Base-by-base conservation (phyloP, 2,797 vertebrate genomes). In the Sorex maritimensis region DNA sequence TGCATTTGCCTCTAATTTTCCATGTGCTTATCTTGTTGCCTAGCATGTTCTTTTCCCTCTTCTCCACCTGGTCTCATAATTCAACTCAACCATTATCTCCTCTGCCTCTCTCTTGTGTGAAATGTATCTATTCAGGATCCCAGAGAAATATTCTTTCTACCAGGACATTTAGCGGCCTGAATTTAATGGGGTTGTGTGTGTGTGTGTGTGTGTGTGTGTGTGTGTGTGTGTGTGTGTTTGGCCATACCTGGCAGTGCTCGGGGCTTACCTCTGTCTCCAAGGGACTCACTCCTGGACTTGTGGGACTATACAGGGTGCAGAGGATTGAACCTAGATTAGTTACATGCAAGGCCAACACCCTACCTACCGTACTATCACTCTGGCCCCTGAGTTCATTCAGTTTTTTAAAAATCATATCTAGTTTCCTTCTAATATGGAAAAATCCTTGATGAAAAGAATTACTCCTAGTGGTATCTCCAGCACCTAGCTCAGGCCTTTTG, bases 371-470 rank as follows among this genome's bases (percentile, higher is more conserved):
- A 23, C 58, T 23, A 61, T 19, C 4, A 7, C 58, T 61, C 58
- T 61, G 19, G 58, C 58, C 58, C 58, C 58, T 61, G 58, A 61
- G 21, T 21, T 61, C 15, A 61, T 52, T 44, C 4, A 34, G 34
- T 55, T 44, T 44, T 61, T 61, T 89, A 86, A 55, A 21, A 61
- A 61, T 46, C 55, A 74, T 30, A 1, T 38, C 24, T 24, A 81
- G 34, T 61, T 87, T 28, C 13, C 13, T 81, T 87, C 34, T 65
- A 77, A 81, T 58, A 88, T 63, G 38, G 30, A 88, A 84, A 81
- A 78, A 15, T 28, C 30, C 24, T 30, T 80, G 7, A 65, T 75
- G 38, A 41, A 8, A 49, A 81, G 81, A 81, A 89, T 80, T 68
- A 90, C 24, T 95, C 15, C 38, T 72, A 86, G 83, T 30, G 11